Evolutionary conservation across 1,140 invertebrate species (phyloP), one percentile per base, ranked within the genome.

Genomic region (Drosophila yakuba): DNA sequence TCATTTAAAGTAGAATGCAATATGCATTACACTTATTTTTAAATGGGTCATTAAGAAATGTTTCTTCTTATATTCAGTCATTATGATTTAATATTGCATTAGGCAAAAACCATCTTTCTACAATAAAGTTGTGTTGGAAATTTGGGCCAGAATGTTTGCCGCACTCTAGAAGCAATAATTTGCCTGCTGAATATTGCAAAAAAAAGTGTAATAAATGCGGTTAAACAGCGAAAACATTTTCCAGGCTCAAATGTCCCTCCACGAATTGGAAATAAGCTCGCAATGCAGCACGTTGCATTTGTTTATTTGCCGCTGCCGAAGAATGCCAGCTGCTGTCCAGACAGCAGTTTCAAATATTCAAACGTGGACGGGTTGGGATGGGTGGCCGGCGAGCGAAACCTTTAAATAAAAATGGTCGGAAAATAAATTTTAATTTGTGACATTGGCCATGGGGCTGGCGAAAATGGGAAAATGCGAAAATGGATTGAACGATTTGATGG

Each of bases 331-430:
- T 73, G 67, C 67, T 72, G 43, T 38, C 50, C 63, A 66, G 60
- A 66, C 47, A 39, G 12, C 60, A 35, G n/a, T 63, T 44, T 63
- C 17, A 44, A 63, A 63, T 45, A 69, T 67, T 47, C 62, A 55
- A 54, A 28, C 41, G 25, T 36, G 17, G 10, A 12, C 28, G 38
- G 11, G 8, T 1, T 28, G 14, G 43, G 41, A 17, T 6, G 2
- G 20, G 12, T 28, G 25, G 14, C 23, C 25, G 14, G 47, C 8
- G 12, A 11, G 50, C n/a, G n/a, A 60, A 48, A 39, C 69, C 73
- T 75, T 75, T 75, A 75, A 75, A 66, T 75, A 75, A 75, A 75
- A 75, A 75, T 75, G 66, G 72, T 75, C 54, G 45, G 72, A 67
- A 51, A 59, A 75, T 67, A 75, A 74, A 75, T 75, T 75, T 66